Base-by-base conservation (phyloP, 2,888 invertebrate genomes). In the Drosophila suboccidentalis region DNA sequence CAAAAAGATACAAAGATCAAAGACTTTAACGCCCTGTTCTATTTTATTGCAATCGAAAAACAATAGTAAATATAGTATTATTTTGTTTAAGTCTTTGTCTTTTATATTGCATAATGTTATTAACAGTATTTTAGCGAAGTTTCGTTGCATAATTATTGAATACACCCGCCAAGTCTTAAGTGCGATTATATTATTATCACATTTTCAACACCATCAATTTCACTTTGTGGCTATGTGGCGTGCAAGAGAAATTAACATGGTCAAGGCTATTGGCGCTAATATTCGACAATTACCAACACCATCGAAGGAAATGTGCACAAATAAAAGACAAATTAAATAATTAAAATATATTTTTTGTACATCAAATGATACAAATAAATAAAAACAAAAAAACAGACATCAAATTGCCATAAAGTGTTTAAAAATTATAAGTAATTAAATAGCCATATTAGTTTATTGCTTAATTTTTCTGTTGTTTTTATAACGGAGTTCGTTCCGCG, bases 211-310 rank as follows among this genome's bases (percentile, higher is more conserved):
- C 44, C 57, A 77, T 64, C 70, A 80, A 75, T 87, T 83, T 84
- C 78, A 78, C 75, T 83, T 71, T 67, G 54, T 22, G 66, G 73
- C 84, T 83, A 69, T 67, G 54, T 22, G 66, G 73, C 84, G 89
- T 83, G 73, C 46, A 17, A 54, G 36, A 57, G 43, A 67, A 69
- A 89, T 89, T 71, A 89, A 71, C 73, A 87, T 78, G 87, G 84
- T 59, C 87, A 89, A 83, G 87, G 82, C 75, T 75, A 22, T 53
- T 59, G 69, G 50, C 71, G 80, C 44, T 60, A 77, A 77, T 66
- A 49, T 49, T 58, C 29, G 55, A 61, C 65, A 75, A 54, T 79
- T 77, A 64, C 74, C 46, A 54, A 81, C 70, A 70, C 69, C 55
- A 61, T 60, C 17, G 8, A n/a, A 44, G 15, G 29, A 61, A 54